These are phyloP conservation scores for Enteromius unitaeniatus DNA, from an alignment of 2,797 vertebrate genomes.

Conservation along the genomic window DNA sequence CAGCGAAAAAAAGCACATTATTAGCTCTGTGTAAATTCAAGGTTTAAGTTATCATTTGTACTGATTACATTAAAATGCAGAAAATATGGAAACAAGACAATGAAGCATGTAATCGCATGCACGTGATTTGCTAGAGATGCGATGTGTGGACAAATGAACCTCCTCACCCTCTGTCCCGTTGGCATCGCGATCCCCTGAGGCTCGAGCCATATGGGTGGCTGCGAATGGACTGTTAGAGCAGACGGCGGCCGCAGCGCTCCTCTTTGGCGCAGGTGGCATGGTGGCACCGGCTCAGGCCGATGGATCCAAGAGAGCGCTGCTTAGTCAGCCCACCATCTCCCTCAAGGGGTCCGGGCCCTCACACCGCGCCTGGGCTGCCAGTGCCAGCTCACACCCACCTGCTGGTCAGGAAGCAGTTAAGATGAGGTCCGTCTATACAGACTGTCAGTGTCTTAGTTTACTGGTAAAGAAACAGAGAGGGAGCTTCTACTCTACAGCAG, in stretches of 20 bases:
- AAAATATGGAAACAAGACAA: conserved; percentile 22
- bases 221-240: conserved; percentile 60
- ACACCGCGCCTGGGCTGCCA: conserved; percentile 59
- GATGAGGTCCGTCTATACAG: conserved; percentile 16
- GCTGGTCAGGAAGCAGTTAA: conserved; percentile 23
- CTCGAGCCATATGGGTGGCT: conserved; percentile 64
- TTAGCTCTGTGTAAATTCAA: neutral
- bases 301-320: conserved; percentile 58
- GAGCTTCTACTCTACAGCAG: neutral
- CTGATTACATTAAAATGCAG: neutral
- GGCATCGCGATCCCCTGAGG: conserved; percentile 55
- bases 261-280: conserved; percentile 59
- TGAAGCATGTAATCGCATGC: conserved; percentile 32
- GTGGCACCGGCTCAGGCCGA: conserved; percentile 51
- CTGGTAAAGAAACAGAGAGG: neutral
- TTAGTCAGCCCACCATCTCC: conserved; percentile 72
- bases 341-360: conserved; percentile 62
- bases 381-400: conserved; percentile 57
- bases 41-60: conserved; percentile 9
- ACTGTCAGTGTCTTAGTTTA: neutral
- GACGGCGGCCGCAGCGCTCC: conserved; percentile 60
- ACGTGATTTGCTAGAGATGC: conserved; percentile 22
- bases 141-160: conserved; percentile 50
- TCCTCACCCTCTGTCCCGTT: conserved; percentile 47
- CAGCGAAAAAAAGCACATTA: conserved; percentile 21